Base-by-base conservation (phyloP, 2,797 vertebrate genomes). In the Phrynocephalus guinanensis region DNA sequence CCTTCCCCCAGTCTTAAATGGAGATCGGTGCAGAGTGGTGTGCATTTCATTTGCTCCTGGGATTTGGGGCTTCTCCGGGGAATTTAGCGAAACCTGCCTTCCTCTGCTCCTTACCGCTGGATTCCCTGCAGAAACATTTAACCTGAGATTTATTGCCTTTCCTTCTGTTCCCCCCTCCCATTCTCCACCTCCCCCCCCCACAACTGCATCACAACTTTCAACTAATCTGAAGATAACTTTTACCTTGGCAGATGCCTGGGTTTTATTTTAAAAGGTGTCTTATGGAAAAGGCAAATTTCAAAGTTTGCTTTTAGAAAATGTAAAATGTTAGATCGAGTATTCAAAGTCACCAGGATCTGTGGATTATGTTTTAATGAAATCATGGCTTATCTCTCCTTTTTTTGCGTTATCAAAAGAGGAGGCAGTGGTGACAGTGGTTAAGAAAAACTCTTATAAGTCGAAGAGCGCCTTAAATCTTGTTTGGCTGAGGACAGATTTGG, bases 371-470 rank as follows among this genome's bases (percentile, higher is more conserved):
- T 67, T 33, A 52, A 50, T 33, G 24, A 33, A 76, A 73, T 22
- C 38, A 11, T 16, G 79, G 48, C 89, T 83, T 78, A 80, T 84
- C 50, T 87, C 86, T 87, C 78, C 1, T 85, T 90, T 89, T 85
- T 20, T 10, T 2, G 66, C 68, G 24, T 75, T 84, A 44, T 73
- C 81, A 33, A n/a, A 87, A 85, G 13, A 83, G 83, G 90, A 63
- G 3, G 84, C 10, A 0, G 24, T 44, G 24, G 18, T 73, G 70
- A 22, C 20, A 26, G 3, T 11, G 6, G 15, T 26, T 5, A 60
- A 60, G 28, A 22, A 66, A 72, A 71, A 38, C 71, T 76, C 68
- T 83, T 86, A 52, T 26, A 24, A 75, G 68, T 86, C 44, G 48
- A 80, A 81, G 48, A 16, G 1, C 24, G 0, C 1, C 60, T 18